phyloP scores from a whole-genome alignment of 2,888 invertebrate species.

The Callyntrura guangdongensis region DNA sequence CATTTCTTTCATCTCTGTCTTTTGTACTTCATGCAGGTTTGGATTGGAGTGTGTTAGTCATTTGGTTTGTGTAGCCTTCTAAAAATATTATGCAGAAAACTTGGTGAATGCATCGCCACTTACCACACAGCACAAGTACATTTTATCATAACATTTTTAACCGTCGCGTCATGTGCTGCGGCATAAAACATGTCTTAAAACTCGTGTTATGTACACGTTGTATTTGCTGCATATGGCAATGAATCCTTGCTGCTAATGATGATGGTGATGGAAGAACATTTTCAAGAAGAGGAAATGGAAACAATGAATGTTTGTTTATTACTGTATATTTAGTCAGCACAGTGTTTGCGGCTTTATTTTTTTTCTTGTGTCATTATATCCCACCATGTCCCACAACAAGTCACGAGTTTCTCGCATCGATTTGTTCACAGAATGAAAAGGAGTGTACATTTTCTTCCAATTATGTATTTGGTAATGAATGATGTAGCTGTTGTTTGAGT shows the following conservation, averaged over 20 bases:
- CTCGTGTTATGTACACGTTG: no score
- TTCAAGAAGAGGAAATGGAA: conserved; percentile 23
- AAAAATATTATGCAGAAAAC: neutral
- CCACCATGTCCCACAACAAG: conserved; percentile 19
- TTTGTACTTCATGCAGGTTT: conserved; percentile 3
- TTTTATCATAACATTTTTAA: no score
- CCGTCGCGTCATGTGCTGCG: no score
- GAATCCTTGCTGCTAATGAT: neutral
- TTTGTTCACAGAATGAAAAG: neutral
- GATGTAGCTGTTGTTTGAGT: neutral
- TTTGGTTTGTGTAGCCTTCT: neutral
- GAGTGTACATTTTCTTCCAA: conserved; percentile 3
- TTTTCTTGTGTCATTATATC: neutral
- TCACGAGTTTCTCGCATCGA: neutral
- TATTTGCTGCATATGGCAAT: neutral
- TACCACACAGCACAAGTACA: no score
- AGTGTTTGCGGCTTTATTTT: neutral
- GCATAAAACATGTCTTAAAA: no score
- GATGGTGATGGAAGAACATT: neutral
- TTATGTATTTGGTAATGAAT: neutral
- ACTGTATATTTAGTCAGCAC: neutral
- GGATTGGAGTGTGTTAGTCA: neutral
- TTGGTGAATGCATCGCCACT: neutral
- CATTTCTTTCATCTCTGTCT: no score
- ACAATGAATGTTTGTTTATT: neutral